A percentile compares a stretch with the other conserved stretches of the same genome.
These are phyloP conservation scores for Notiomystis cincta DNA, from an alignment of 2,113 vertebrate genomes.

Conservation along the genomic window DNA sequence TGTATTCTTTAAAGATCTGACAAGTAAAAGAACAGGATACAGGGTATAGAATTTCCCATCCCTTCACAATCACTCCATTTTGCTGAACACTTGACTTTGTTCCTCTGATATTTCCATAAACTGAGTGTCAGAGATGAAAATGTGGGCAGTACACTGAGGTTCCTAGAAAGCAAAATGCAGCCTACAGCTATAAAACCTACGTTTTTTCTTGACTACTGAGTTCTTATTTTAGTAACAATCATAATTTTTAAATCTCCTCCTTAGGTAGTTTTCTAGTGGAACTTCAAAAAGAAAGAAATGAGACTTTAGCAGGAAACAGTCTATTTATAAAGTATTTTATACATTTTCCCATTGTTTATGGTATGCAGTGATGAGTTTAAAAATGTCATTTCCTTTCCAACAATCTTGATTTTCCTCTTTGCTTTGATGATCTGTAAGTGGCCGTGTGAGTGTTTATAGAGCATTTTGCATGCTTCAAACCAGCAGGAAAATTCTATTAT, in stretches of 20 bases:
- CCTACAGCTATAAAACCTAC: neutral
- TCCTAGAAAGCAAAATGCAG: neutral
- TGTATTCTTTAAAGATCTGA: neutral
- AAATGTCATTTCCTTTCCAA: constrained; percentile 12
- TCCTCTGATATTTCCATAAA: neutral
- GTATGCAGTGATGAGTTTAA: neutral
- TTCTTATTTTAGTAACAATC: neutral
- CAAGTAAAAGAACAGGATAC: neutral
- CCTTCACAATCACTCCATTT: neutral
- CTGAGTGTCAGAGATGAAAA: neutral
- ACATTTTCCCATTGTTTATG: constrained; percentile 8
- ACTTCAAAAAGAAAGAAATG: neutral
- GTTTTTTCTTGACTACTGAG: neutral
- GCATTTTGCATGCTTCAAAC: neutral
- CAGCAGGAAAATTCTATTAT: neutral
- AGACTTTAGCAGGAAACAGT: neutral
- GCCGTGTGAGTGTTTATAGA: neutral
- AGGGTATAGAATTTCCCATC: neutral
- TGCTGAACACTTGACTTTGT: neutral
- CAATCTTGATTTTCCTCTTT: neutral
- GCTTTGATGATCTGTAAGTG: neutral
- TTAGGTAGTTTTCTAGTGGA: neutral
- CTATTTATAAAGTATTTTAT: constrained; percentile 24
- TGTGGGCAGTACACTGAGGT: neutral
- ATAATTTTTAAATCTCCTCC: neutral